phyloP scores from a whole-genome alignment of 2,113 vertebrate species.

The Chrysemys picta region DNA sequence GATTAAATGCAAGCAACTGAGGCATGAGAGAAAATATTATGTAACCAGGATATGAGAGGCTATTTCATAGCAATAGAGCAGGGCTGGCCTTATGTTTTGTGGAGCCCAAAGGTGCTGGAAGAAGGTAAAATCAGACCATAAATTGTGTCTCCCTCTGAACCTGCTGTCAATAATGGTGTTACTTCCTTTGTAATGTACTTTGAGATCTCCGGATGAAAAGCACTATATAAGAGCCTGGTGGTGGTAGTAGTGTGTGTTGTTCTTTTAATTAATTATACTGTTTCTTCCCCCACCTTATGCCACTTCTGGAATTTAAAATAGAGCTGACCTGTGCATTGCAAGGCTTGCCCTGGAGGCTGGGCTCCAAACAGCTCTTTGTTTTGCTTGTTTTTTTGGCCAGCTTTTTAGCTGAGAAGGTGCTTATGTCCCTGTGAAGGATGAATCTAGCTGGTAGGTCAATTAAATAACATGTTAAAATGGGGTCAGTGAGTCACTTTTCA shows the following conservation, averaged over 20 bases:
- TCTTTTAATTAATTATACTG: neutral
- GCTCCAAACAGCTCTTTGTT: neutral
- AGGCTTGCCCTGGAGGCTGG: neutral
- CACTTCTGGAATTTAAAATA: neutral
- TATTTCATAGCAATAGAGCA: neutral
- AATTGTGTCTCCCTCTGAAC: neutral
- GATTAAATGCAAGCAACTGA: neutral
- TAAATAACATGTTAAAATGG: fast-evolving
- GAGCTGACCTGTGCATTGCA: neutral
- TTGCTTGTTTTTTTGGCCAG: fast-evolving
- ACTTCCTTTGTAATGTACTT: neutral
- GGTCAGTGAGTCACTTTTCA: conserved; percentile 26
- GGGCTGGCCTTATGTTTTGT: neutral
- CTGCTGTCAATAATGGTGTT: neutral
- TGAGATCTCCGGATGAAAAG: neutral
- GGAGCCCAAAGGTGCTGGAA: neutral
- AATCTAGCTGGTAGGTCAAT: neutral
- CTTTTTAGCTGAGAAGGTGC: neutral
- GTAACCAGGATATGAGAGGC: neutral
- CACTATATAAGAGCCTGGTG: neutral
- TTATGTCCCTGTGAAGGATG: neutral
- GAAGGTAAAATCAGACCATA: neutral
- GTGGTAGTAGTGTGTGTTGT: neutral
- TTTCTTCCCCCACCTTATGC: neutral
- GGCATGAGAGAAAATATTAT: neutral